Conservation (phyloP, 2,797 vertebrate genomes). For the Loris lydekkerianus region DNA sequence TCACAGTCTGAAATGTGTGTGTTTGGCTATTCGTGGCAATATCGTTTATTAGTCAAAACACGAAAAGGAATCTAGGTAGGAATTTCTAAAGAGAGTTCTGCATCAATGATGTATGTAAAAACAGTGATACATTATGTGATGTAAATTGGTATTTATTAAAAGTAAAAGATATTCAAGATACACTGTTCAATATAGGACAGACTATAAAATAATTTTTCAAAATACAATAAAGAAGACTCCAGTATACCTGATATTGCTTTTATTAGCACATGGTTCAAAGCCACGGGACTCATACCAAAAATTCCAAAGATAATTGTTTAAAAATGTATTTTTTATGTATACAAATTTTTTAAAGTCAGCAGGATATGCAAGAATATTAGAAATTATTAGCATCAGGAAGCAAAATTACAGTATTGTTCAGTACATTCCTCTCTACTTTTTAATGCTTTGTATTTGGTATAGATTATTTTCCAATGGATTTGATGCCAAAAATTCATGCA, state of each 20-base stretch:
- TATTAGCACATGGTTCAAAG: neutral
- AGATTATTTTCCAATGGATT: neutral
- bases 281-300: neutral
- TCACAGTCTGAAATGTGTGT: neutral
- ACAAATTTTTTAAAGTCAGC: neutral
- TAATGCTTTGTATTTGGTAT: neutral
- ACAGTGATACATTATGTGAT: neutral
- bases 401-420: neutral
- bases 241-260: neutral
- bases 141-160: neutral
- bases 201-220: neutral
- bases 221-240: neutral
- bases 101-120: neutral
- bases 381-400: neutral
- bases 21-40: neutral
- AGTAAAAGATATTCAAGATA: neutral
- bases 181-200: neutral
- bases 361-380: neutral
- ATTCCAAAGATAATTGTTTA: neutral
- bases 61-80: neutral
- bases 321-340: neutral
- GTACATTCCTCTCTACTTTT: neutral
- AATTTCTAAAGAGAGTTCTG: neutral
- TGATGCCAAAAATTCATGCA: neutral
- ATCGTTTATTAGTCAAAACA: neutral